These are phyloP conservation scores for Caiman crocodilus DNA, from an alignment of 2,797 vertebrate species.

Conservation along the genomic window DNA sequence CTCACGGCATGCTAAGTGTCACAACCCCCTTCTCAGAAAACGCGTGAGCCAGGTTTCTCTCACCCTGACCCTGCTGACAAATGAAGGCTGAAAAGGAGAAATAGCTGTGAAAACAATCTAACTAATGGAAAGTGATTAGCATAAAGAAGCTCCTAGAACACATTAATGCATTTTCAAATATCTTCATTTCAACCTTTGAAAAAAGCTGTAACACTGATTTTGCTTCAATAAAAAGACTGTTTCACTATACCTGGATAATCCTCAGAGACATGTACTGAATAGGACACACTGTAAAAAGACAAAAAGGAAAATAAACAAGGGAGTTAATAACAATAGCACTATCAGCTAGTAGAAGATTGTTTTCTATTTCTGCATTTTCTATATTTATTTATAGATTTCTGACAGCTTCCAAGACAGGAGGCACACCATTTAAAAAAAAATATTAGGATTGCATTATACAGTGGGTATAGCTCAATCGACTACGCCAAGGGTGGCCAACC, in stretches of 20 bases:
- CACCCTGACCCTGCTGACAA: slow-evolving; percentile 41
- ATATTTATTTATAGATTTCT: slow-evolving; percentile 52
- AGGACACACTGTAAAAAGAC: slow-evolving; percentile 84
- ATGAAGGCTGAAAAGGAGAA: slow-evolving; percentile 17
- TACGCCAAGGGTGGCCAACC: neutral
- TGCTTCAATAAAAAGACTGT: neutral
- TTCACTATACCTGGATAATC: slow-evolving; percentile 90
- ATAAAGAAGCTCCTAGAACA: slow-evolving; percentile 19
- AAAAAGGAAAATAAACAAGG: neutral
- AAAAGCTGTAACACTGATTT: neutral
- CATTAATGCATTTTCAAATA: neutral
- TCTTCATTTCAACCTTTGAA: neutral
- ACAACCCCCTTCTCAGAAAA: neutral
- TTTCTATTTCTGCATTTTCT: slow-evolving; percentile 7
- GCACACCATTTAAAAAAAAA: slow-evolving; percentile 3
- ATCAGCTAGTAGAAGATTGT: slow-evolving; percentile 17
- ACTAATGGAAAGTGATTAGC: slow-evolving; percentile 31
- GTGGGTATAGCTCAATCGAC: neutral
- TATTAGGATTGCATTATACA: neutral
- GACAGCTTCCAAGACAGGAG: slow-evolving; percentile 42
- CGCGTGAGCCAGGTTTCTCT: neutral
- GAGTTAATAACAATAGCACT: slow-evolving; percentile 48
- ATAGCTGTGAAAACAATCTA: slow-evolving; percentile 20
- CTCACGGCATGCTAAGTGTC: neutral
- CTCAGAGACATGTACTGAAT: slow-evolving; percentile 91